Base-by-base conservation (phyloP, 2,888 invertebrate species). In the Antheraea yamamai region DNA sequence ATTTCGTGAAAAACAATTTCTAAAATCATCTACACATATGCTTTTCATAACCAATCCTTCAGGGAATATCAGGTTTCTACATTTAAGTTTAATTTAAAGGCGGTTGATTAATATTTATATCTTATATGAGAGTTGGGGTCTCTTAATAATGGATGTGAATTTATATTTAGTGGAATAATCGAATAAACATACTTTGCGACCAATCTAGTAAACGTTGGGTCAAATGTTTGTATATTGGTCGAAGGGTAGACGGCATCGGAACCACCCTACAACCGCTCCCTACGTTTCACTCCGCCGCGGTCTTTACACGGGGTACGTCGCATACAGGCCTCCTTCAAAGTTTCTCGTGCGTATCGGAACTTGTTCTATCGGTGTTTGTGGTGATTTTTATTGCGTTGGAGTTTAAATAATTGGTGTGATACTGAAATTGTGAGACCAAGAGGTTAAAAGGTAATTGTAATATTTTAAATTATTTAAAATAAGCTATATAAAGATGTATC, bases 201-300 rank as follows among this genome's bases (percentile, higher is more conserved):
- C 20, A 70, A n/a, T 4, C 10, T n/a, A n/a, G 10, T 12, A 20
- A 77, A 76, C 70, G 14, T 77, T 76, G 61, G 74, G 18, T 73
- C 76, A 75, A 75, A 73, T 20, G 74, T 51, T 64, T 20, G 39
- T 16, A 72, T 51, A 66, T 71, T 74, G 75, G 76, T 26, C n/a
- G 73, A 68, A 77, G 74, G 73, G 70, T 55, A 76, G 76, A 76
- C 75, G 78, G 78, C 70, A 75, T 74, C 72, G 61, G 52, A 51
- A 66, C 76, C 76, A 55, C 73, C 73, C 75, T 70, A 70, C 52
- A 51, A 73, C 39, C 55, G 73, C 58, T 73, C 73, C 73, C 75
- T 68, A 30, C 73, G 73, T 39, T 74, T 76, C 78, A 79, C 75
- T 77, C 72, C 30, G 35, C 75, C 78, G 77, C 74, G 75, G 75